These are phyloP conservation scores for Limnephilus lunatus DNA, from an alignment of 2,888 invertebrate genomes.

Conservation along the genomic window DNA sequence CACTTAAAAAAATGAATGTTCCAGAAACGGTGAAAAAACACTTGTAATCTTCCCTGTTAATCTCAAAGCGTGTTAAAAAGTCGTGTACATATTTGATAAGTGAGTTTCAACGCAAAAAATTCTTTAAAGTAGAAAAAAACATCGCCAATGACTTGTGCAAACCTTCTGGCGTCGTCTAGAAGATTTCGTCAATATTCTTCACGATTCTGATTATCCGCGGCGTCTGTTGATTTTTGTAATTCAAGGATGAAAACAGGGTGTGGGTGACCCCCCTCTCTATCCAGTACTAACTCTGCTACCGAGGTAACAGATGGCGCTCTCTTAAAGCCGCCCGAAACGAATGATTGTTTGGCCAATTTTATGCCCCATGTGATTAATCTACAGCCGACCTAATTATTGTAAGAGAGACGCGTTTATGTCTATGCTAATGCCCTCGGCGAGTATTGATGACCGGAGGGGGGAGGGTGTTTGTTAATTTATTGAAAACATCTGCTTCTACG, in stretches of 20 bases:
- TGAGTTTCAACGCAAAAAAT: background rate
- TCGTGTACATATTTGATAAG: background rate
- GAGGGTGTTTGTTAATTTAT: slow-evolving; percentile 57
- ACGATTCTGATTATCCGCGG: slow-evolving; percentile 15
- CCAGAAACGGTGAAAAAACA: too few species aligned
- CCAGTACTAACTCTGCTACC: background rate
- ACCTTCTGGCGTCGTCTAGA: background rate
- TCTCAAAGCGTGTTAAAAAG: background rate
- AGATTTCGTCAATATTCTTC: slow-evolving; percentile 4
- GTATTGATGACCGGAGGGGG: slow-evolving; percentile 54
- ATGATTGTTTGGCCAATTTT: slow-evolving; percentile 62
- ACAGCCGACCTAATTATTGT: slow-evolving; percentile 64
- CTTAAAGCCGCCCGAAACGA: slow-evolving; percentile 45
- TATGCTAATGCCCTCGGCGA: slow-evolving; percentile 56
- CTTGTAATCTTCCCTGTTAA: too few species aligned
- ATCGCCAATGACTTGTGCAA: background rate
- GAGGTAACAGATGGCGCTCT: slow-evolving; percentile 50
- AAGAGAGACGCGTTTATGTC: slow-evolving; percentile 60
- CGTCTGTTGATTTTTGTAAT: slow-evolving; percentile 34
- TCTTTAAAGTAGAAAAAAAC: background rate
- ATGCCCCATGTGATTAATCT: slow-evolving; percentile 62
- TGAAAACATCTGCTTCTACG: slow-evolving; percentile 58
- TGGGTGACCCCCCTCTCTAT: background rate
- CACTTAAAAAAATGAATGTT: too few species aligned
- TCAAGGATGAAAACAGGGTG: slow-evolving; percentile 25